Evolutionary conservation across 2,797 vertebrate genomes (phyloP).

Genomic region (Rhinichthys osculus): DNA sequence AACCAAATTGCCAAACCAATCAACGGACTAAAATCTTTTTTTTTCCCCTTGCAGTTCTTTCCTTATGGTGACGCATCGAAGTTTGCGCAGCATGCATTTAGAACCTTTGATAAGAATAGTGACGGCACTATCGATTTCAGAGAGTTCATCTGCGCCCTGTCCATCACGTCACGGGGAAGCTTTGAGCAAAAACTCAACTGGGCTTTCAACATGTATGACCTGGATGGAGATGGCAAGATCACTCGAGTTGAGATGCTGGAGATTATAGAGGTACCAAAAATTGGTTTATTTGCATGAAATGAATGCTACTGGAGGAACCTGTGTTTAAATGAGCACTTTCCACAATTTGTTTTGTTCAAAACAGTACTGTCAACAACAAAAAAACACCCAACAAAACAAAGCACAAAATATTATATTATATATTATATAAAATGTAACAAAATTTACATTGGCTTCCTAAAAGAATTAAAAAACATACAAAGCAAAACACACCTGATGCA

Average conservation of each 20-base stretch:
- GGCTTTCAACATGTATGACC: slow-evolving; percentile 99
- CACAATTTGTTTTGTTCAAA: not conserved
- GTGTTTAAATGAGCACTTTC: not conserved
- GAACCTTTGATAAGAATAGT: slow-evolving; percentile 98
- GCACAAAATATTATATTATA: not conserved
- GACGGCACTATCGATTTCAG: slow-evolving; percentile 99
- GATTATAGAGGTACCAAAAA: slow-evolving; percentile 93
- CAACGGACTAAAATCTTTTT: not conserved
- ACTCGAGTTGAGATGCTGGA: slow-evolving; percentile 99
- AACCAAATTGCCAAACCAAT: not conserved
- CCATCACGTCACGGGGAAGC: slow-evolving; percentile 97
- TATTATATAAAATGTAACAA: too few species aligned
- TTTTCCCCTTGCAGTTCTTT: slow-evolving; percentile 86
- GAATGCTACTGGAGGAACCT: not conserved
- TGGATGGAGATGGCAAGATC: slow-evolving; percentile 99
- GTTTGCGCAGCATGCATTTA: slow-evolving; percentile 97
- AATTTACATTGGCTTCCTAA: too few species aligned
- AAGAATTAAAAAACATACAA: too few species aligned
- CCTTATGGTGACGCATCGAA: slow-evolving; percentile 98
- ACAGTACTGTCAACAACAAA: not conserved
- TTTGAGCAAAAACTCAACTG: slow-evolving; percentile 99
- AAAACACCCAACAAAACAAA: not conserved
- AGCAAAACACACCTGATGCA: too few species aligned
- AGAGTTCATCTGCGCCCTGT: slow-evolving; percentile 99
- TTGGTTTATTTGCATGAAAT: not conserved